Evolutionary conservation across 2,797 vertebrate species (phyloP).

Genomic region (Anas bahamensis): DNA sequence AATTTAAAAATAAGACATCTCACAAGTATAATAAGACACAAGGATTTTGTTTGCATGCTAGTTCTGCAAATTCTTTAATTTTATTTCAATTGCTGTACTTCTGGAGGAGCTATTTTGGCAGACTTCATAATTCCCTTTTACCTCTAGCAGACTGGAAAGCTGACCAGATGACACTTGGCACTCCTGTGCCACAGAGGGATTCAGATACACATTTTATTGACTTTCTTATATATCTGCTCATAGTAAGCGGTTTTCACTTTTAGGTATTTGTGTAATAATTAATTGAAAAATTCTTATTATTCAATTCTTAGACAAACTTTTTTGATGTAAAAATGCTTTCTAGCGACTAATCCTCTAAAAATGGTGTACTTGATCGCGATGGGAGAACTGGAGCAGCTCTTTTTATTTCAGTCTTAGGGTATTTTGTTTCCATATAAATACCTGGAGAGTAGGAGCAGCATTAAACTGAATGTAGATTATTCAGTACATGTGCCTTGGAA

Average conservation of each 20-base stretch:
- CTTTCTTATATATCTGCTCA: background rate
- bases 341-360: background rate
- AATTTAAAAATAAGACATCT: conserved; percentile 1
- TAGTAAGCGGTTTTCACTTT: background rate
- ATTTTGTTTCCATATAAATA: background rate
- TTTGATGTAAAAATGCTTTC: background rate
- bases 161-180: background rate
- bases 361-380: background rate
- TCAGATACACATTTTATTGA: background rate
- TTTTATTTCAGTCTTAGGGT: background rate
- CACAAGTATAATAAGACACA: background rate
- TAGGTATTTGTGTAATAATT: background rate
- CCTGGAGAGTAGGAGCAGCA: background rate
- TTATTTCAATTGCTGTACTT: background rate
- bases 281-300: background rate
- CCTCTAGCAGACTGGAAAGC: background rate
- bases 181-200: background rate
- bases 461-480: background rate
- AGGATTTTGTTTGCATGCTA: background rate
- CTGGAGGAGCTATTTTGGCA: background rate
- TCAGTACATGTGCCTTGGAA: background rate
- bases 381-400: background rate
- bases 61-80: background rate
- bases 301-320: background rate
- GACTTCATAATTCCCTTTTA: background rate